Base-by-base conservation (phyloP, 2,888 invertebrate species). In the Bembecia ichneumoniformis region DNA sequence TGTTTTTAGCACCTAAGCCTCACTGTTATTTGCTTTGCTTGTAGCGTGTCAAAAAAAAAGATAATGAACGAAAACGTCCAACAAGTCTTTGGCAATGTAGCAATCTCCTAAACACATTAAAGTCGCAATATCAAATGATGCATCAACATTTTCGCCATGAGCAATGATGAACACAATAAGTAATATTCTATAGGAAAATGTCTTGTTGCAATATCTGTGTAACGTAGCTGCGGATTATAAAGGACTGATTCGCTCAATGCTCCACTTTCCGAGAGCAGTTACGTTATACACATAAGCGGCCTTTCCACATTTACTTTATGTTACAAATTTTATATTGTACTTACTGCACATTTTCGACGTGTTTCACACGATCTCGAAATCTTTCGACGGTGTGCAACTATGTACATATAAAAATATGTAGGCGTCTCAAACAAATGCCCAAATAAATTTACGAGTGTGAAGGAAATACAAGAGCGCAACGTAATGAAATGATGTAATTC, bases 231-330 rank as follows among this genome's bases (percentile, higher is more conserved):
- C n/a, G 40, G 40, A 13, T n/a, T 40, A 40, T 14, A 40, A 14
- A 44, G 44, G 15, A 14, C 15, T 44, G 44, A 44, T 44, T 15
- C 44, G 36, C 47, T 36, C 36, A 47, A 47, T 36, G 51, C 45
- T 47, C 51, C 28, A 51, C 51, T 51, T 51, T 45, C 48, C 35
- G 46, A 44, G 51, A 51, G 43, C 47, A 47, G 34, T 14, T 47
- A 47, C 34, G 9, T 28, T 28, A 28, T 9, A 28, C 14, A 34
- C 48, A 14, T 44, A 44, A 17, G 43, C 47, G 36, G 20, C 16
- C 40, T 47, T 47, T 35, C 47, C 47, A 47, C 46, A 14, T 14
- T 40, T 40, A 14, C 40, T 40, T 40, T 10, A 7, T n/a, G 11
- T n/a, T 40, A n/a, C 11, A 11, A 40, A 40, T 40, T 40, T 40